phyloP scores from a whole-genome alignment of 1,140 invertebrate species.

The Drosophila yakuba region DNA sequence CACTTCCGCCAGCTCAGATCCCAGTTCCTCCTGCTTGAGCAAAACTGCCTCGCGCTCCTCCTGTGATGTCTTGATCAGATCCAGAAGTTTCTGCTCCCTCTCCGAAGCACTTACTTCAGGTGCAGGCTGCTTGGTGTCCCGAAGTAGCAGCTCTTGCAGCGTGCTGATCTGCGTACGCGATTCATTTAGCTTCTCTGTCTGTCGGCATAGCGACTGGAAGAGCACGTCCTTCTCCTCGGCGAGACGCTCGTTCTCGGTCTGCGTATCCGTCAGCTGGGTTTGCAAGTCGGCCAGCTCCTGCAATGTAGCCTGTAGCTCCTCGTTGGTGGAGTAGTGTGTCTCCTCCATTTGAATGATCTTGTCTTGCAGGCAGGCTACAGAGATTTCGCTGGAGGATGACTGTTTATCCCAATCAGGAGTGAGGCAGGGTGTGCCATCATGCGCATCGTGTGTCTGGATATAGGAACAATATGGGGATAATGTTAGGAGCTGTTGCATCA shows the following conservation, averaged over 20 bases:
- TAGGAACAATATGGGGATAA: background rate
- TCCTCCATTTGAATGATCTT: slow-evolving; percentile 92
- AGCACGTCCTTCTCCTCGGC: slow-evolving; percentile 94
- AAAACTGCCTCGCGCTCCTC: slow-evolving; percentile 90
- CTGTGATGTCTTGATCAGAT: slow-evolving; percentile 93
- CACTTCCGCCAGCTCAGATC: slow-evolving; percentile 87
- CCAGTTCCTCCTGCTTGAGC: slow-evolving; percentile 92
- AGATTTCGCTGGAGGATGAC: slow-evolving; percentile 94
- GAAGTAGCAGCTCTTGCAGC: slow-evolving; percentile 89
- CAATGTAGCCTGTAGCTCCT: slow-evolving; percentile 96
- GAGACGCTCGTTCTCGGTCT: slow-evolving; percentile 94
- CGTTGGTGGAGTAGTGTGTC: slow-evolving; percentile 92
- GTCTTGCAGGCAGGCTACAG: slow-evolving; percentile 96
- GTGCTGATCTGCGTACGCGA: slow-evolving; percentile 89
- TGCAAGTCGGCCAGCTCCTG: slow-evolving; percentile 96
- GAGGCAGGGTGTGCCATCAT: slow-evolving; percentile 86
- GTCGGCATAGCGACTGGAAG: slow-evolving; percentile 95
- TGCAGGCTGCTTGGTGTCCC: slow-evolving; percentile 86
- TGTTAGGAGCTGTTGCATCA: slow-evolving; percentile 7
- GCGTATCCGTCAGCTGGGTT: slow-evolving; percentile 93
- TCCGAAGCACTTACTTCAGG: slow-evolving; percentile 88
- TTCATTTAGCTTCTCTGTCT: slow-evolving; percentile 96
- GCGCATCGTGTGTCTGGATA: slow-evolving; percentile 52
- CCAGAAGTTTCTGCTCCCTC: slow-evolving; percentile 93
- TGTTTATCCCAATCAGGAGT: slow-evolving; percentile 95